Percentiles rank a stretch among this genome's conserved stretches.
Conservation (phyloP, 2,888 invertebrate genomes). For the Drosophila suboccidentalis region DNA sequence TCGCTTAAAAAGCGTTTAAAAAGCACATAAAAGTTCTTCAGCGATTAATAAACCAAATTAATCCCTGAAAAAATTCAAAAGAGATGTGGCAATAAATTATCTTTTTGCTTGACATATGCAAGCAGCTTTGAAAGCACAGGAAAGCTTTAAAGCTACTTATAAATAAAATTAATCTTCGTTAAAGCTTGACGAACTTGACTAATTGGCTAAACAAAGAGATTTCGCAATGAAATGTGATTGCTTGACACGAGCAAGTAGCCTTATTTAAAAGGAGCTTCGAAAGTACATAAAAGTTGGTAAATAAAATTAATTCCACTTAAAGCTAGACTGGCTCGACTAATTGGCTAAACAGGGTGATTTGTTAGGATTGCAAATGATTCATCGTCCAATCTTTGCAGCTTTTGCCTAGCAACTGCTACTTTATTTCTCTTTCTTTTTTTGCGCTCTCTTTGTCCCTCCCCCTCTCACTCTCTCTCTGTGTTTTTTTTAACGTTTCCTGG, state of each 20-base stretch:
- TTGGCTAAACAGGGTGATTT: conserved; percentile 30
- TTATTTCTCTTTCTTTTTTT: background rate
- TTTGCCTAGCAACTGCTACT: conserved; percentile 31
- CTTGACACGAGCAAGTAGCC: background rate
- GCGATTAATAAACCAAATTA: too few relatives aligned
- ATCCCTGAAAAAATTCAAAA: too few relatives aligned
- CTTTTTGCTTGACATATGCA: background rate
- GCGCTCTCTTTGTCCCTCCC: background rate
- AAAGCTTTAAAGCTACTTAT: conserved; percentile 1
- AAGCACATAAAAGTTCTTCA: too few relatives aligned
- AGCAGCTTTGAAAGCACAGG: conserved; percentile 1
- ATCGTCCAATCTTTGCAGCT: conserved; percentile 17
- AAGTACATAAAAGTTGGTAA: conserved; percentile 6
- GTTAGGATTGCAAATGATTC: conserved; percentile 16
- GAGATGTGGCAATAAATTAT: background rate
- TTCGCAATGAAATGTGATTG: background rate
- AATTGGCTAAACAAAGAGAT: background rate
- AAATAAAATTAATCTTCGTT: background rate
- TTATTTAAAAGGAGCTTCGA: conserved; percentile 3
- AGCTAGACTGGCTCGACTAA: conserved; percentile 17
- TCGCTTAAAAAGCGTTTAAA: too few relatives aligned
- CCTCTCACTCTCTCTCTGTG: background rate
- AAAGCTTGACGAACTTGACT: background rate
- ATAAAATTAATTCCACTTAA: conserved; percentile 6
- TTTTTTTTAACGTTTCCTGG: conserved; percentile 28